Percentiles rank a stretch among this genome's conserved stretches.
Evolutionary conservation across 2,888 invertebrate species (phyloP).

Genomic region (Andrena bucephala): DNA sequence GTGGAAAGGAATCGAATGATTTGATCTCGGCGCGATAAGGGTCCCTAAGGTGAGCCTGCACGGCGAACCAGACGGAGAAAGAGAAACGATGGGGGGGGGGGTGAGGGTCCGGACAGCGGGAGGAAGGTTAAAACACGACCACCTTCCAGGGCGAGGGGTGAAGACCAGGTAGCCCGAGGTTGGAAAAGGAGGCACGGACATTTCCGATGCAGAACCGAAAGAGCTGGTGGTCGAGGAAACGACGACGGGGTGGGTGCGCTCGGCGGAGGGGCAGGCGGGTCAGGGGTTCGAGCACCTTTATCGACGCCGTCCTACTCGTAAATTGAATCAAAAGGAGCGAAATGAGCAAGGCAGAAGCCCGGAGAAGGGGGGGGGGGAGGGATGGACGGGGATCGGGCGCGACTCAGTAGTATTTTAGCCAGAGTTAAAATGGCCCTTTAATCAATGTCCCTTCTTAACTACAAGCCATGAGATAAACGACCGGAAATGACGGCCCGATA

Average conservation of each 20-base stretch:
- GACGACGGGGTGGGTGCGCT: slow-evolving; percentile 27
- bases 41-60: slow-evolving; percentile 50
- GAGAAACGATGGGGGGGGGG: background rate
- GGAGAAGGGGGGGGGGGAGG: background rate
- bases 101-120: background rate
- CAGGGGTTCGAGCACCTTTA: slow-evolving; percentile 68
- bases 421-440: slow-evolving; percentile 81
- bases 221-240: slow-evolving; percentile 28
- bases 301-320: slow-evolving; percentile 80
- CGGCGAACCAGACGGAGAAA: slow-evolving; percentile 8
- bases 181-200: slow-evolving; percentile 54
- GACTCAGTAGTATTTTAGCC: slow-evolving; percentile 72
- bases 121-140: slow-evolving; percentile 57
- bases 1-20: slow-evolving; percentile 76
- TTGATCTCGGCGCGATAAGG: slow-evolving; percentile 79
- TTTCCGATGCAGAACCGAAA: slow-evolving; percentile 52
- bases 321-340: slow-evolving; percentile 83
- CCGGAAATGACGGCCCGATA: slow-evolving; percentile 83
- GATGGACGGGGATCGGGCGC: slow-evolving; percentile 22
- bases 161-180: slow-evolving; percentile 47
- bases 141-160: slow-evolving; percentile 36
- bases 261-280: slow-evolving; percentile 41
- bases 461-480: slow-evolving; percentile 83
- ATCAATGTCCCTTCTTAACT: slow-evolving; percentile 81
- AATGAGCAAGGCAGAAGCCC: slow-evolving; percentile 69